Conservation (phyloP, 64 coral and sea anemone species). For the Actinia tenebrosa region DNA sequence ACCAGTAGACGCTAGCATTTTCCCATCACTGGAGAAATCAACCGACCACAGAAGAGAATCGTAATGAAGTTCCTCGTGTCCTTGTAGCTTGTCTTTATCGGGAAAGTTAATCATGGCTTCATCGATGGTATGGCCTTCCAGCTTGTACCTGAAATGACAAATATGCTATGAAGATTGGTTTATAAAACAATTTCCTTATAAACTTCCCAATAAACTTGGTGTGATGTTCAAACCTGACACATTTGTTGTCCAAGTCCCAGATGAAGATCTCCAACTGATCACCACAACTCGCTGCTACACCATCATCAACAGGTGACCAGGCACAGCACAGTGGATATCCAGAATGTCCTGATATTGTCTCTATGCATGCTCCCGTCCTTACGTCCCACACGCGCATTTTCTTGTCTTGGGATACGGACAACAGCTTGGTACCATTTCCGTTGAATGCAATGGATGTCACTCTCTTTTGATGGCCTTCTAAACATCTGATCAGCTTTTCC, state of each 20-base stretch:
- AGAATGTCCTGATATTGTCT: constrained; percentile 28
- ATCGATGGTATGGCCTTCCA: constrained; percentile 23
- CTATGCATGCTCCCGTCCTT: not conserved
- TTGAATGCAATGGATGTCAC: constrained; percentile 42
- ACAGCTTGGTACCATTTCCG: constrained; percentile 17
- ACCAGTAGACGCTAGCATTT: constrained; percentile 32
- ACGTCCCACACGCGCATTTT: constrained; percentile 43
- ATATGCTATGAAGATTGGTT: too few relatives aligned
- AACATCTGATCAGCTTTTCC: not conserved
- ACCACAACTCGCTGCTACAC: constrained; percentile 36
- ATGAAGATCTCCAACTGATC: constrained; percentile 45
- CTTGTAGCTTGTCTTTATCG: constrained; percentile 20
- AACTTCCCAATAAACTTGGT: too few relatives aligned
- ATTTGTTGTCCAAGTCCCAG: constrained; percentile 22
- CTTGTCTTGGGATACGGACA: constrained; percentile 38
- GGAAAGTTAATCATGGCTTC: constrained; percentile 44
- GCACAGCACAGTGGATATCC: constrained; percentile 33
- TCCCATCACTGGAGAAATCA: constrained; percentile 47
- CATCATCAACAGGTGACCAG: constrained; percentile 39
- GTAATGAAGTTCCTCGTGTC: constrained; percentile 15
- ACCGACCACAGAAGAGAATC: constrained; percentile 51
- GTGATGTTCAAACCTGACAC: constrained; percentile 9
- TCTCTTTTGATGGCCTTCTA: constrained; percentile 41
- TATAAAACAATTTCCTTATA: too few relatives aligned
- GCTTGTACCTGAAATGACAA: not conserved